A percentile compares a stretch with the other conserved stretches of the same genome.
phyloP scores from a whole-genome alignment of 1,140 invertebrate species.

The Macrobrachium nipponense region DNA sequence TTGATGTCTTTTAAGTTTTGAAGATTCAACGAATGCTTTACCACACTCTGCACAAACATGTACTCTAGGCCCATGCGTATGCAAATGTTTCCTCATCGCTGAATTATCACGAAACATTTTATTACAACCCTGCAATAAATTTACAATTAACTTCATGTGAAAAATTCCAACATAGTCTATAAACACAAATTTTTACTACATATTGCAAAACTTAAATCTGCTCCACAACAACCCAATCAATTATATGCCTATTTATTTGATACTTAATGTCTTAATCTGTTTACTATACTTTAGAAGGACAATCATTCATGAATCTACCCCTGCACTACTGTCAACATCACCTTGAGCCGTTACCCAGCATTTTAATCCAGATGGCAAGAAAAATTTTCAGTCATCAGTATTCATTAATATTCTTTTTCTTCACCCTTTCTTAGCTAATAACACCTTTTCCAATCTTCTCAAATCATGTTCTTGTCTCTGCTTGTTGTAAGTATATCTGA shows the following conservation, averaged over 20 bases:
- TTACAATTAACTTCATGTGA: neutral
- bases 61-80: conserved; percentile 95
- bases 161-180: neutral
- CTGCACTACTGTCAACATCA: too few species aligned
- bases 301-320: too few species aligned
- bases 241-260: neutral
- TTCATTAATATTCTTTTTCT: too few species aligned
- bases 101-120: conserved; percentile 99
- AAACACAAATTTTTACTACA: neutral
- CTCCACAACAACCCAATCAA: neutral
- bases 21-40: conserved; percentile 98
- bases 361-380: too few species aligned
- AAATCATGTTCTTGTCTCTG: too few species aligned
- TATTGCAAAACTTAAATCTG: neutral
- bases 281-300: neutral
- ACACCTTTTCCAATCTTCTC: too few species aligned
- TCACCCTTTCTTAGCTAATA: too few species aligned
- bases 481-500: too few species aligned
- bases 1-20: conserved; percentile 95
- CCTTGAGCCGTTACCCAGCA: too few species aligned
- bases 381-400: too few species aligned
- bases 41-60: conserved; percentile 98
- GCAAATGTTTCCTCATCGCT: conserved; percentile 97
- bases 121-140: conserved; percentile 74
- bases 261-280: neutral